Conservation (phyloP, 2,797 vertebrate genomes). For the Emys orbicularis region DNA sequence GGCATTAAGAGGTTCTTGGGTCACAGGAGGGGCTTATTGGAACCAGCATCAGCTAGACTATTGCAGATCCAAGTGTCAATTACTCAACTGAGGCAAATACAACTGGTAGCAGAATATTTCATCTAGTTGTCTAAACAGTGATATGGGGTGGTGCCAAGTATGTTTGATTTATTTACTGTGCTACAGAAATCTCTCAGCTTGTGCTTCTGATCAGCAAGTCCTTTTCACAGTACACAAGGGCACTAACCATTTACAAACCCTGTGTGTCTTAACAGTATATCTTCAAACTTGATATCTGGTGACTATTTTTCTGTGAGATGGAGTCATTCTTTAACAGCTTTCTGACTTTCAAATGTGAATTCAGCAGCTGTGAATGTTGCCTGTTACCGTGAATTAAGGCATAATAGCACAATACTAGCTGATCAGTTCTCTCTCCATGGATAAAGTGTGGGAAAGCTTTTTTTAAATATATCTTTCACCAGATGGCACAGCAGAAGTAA, state of each 20-base stretch:
- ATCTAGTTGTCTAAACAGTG: not conserved
- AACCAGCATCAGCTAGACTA: accelerated
- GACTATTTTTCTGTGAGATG: not conserved
- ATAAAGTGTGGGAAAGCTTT: not conserved
- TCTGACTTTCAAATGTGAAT: accelerated
- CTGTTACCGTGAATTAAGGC: not conserved
- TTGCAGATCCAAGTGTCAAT: accelerated
- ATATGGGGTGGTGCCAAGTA: not conserved
- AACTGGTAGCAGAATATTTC: not conserved
- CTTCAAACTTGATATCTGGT: accelerated
- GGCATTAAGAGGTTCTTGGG: not conserved
- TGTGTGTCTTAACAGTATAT: not conserved
- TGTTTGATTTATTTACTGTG: not conserved
- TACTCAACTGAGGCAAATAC: not conserved
- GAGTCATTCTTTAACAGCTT: not conserved
- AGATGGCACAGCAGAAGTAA: not conserved
- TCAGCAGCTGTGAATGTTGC: not conserved
- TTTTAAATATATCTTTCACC: not conserved
- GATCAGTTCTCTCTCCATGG: not conserved
- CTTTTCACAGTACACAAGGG: not conserved
- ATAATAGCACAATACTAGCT: not conserved
- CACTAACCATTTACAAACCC: accelerated
- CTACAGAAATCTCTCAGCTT: not conserved
- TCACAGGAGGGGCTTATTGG: not conserved
- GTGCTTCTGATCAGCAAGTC: not conserved